Conservation (phyloP, 2,797 vertebrate genomes). For the Xyrichtys novacula region DNA sequence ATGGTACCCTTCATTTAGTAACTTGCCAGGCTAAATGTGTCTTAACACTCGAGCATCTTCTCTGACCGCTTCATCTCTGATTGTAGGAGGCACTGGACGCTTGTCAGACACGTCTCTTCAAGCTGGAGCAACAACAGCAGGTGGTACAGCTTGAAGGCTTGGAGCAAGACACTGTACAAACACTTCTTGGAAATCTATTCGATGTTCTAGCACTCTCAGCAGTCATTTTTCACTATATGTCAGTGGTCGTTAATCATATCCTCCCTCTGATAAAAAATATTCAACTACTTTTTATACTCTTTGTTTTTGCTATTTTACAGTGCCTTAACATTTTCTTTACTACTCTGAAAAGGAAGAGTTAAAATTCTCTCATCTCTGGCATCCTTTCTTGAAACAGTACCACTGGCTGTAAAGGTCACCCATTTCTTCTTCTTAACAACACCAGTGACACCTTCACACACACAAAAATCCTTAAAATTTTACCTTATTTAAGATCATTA, state of each 20-base stretch:
- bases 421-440: too few species aligned
- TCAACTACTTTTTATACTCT: slow-evolving; percentile 85
- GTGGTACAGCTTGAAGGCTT: slow-evolving; percentile 90
- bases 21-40: too few species aligned
- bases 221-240: slow-evolving; percentile 89
- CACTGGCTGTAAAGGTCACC: too few species aligned
- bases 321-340: too few species aligned
- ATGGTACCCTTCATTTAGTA: too few species aligned
- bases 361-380: background rate
- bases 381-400: too few species aligned
- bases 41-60: background rate
- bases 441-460: too few species aligned
- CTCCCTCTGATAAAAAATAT: slow-evolving; percentile 91
- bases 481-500: too few species aligned
- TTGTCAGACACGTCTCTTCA: slow-evolving; percentile 90
- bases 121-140: slow-evolving; percentile 94
- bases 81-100: slow-evolving; percentile 90
- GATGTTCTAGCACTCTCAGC: slow-evolving; percentile 91
- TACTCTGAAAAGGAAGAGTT: slow-evolving; percentile 53
- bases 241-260: slow-evolving; percentile 89
- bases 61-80: slow-evolving; percentile 36
- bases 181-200: slow-evolving; percentile 90
- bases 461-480: too few species aligned
- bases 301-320: too few species aligned
- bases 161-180: slow-evolving; percentile 87